phyloP scores from a whole-genome alignment of 1,140 invertebrate genomes.

The Achroia grisella region DNA sequence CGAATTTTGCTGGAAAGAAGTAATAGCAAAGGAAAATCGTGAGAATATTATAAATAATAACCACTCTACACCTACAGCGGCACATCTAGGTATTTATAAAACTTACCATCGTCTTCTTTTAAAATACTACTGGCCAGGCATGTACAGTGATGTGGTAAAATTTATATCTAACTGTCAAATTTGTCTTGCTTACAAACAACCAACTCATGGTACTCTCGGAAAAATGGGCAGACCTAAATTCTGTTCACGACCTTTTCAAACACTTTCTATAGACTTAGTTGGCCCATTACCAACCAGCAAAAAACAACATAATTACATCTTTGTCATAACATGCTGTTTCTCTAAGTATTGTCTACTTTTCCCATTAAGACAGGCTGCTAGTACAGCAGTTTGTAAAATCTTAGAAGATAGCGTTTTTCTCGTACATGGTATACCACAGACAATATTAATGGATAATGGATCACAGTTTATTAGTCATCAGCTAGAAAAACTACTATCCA shows the following conservation, averaged over 20 bases:
- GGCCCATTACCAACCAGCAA: neutral
- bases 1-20: constrained; percentile 29
- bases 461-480: constrained; percentile 1
- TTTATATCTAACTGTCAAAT: constrained; percentile 6
- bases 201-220: constrained; percentile 1
- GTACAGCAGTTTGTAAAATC: neutral
- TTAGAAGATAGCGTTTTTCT: constrained; percentile 2
- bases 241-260: constrained; percentile 6
- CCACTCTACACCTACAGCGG: constrained; percentile 30
- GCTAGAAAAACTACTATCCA: neutral
- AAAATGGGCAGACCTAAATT: constrained; percentile 4
- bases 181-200: no score
- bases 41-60: constrained; percentile 11
- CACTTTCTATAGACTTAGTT: no score
- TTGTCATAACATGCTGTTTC: no score
- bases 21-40: constrained; percentile 13
- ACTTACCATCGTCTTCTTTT: constrained; percentile 23
- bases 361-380: neutral
- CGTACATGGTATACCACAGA: constrained; percentile 6
- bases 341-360: neutral
- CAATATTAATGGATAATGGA: constrained; percentile 5
- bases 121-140: constrained; percentile 16
- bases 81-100: constrained; percentile 44
- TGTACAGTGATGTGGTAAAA: constrained; percentile 15
- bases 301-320: neutral